These are phyloP conservation scores for Thaumatotibia leucotreta DNA, from an alignment of 1,140 invertebrate genomes.

Conservation along the genomic window DNA sequence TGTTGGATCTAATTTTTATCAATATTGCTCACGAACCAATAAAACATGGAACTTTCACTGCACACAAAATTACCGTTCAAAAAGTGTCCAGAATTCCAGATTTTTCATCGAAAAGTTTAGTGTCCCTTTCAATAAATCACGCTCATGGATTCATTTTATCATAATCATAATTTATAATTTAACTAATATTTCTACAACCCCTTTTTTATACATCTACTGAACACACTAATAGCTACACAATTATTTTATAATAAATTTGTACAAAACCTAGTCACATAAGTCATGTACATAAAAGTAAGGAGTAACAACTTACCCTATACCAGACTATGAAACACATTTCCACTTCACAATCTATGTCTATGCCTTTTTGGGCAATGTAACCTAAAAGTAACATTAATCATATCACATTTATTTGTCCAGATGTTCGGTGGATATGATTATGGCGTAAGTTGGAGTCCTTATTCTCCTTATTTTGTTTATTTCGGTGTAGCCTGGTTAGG, in stretches of 20 bases:
- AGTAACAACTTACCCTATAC: slow-evolving; percentile 11
- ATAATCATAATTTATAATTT: too few species aligned
- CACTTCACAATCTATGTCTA: not conserved
- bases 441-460: slow-evolving; percentile 65
- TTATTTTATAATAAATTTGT: not conserved
- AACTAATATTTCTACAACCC: not conserved
- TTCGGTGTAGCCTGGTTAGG: not conserved
- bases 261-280: not conserved
- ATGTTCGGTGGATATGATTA: slow-evolving; percentile 76
- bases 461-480: slow-evolving; percentile 7
- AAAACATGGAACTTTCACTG: not conserved
- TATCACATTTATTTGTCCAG: slow-evolving; percentile 63
- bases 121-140: too few species aligned
- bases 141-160: too few species aligned
- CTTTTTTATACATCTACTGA: too few species aligned
- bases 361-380: not conserved
- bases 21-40: too few species aligned
- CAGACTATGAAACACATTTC: not conserved
- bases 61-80: too few species aligned
- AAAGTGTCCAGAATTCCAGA: too few species aligned
- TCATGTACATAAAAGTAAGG: not conserved
- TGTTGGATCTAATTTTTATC: too few species aligned
- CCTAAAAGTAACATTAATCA: slow-evolving; percentile 15
- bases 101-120: too few species aligned
- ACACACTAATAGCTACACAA: not conserved